Evolutionary conservation across 37 sponge, comb jelly and placozoan species (phyloP).

Genomic region (Ephydatia muelleri): DNA sequence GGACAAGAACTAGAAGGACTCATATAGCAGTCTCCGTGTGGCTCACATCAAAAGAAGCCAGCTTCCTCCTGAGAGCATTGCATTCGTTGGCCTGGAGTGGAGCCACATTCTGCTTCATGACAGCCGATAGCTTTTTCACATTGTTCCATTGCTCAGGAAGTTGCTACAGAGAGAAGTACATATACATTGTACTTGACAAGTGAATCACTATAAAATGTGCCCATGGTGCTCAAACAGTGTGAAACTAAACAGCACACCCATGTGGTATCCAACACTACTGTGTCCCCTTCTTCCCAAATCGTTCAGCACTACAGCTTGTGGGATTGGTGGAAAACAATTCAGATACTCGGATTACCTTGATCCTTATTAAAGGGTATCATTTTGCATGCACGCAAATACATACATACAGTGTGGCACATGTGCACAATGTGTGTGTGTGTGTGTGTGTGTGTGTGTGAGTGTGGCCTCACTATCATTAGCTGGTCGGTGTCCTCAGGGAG

Average conservation of each 20-base stretch:
- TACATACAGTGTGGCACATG: too few relatives aligned
- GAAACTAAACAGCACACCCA: too few relatives aligned
- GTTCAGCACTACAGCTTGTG: too few relatives aligned
- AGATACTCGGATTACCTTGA: too few relatives aligned
- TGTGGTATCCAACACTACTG: too few relatives aligned
- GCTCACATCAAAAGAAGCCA: constrained; percentile 90
- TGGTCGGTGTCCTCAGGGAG: constrained; percentile 94
- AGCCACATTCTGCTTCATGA: constrained; percentile 93
- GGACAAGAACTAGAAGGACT: background rate
- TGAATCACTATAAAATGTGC: too few relatives aligned
- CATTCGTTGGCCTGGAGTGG: constrained; percentile 96
- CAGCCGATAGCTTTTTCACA: constrained; percentile 87
- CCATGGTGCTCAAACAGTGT: background rate
- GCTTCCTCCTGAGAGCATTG: constrained; percentile 81
- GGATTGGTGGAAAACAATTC: too few relatives aligned
- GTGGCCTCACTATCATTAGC: constrained; percentile 77
- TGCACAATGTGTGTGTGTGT: background rate
- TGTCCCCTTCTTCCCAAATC: too few relatives aligned
- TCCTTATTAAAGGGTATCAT: too few relatives aligned
- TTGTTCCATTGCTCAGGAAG: constrained; percentile 98
- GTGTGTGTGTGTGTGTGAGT: too few relatives aligned
- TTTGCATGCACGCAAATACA: too few relatives aligned
- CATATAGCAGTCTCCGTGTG: background rate
- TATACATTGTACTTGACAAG: background rate
- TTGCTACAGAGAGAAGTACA: constrained; percentile 53